phyloP scores from a whole-genome alignment of 2,797 vertebrate genomes.

The Aplochiton taeniatus region DNA sequence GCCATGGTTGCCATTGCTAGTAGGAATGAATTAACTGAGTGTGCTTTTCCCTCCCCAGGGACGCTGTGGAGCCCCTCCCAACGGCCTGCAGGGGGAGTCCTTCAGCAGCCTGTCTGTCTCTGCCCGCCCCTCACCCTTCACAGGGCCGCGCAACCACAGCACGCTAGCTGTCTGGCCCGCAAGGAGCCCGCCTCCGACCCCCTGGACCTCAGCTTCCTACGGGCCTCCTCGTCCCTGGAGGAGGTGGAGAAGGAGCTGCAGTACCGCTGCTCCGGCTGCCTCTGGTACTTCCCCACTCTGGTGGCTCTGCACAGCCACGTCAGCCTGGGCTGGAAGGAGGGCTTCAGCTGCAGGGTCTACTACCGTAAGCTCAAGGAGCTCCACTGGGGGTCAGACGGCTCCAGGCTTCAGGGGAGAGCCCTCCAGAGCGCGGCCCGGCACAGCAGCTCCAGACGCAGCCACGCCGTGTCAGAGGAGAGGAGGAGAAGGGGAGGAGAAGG shows the following conservation, averaged over 20 bases:
- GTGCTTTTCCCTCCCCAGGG: background rate
- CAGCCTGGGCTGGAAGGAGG: constrained; percentile 10
- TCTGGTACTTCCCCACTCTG: constrained; percentile 14
- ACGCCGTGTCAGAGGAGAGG: background rate
- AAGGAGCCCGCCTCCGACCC: background rate
- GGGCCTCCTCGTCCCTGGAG: constrained; percentile 5
- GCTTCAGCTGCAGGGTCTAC: constrained; percentile 16
- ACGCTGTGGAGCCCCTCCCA: constrained; percentile 4
- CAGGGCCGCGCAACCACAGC: background rate
- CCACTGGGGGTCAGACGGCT: background rate
- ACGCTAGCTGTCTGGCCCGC: no score
- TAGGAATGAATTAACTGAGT: no score
- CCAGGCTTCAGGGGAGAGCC: background rate
- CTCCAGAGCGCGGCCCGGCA: background rate
- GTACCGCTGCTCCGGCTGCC: constrained; percentile 18
- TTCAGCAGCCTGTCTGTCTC: background rate
- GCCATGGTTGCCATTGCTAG: no score
- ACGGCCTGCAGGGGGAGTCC: background rate
- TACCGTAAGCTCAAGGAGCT: constrained; percentile 13
- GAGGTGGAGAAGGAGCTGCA: constrained; percentile 5
- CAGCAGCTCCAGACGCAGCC: background rate
- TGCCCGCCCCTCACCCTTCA: background rate
- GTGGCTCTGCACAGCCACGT: constrained; percentile 9
- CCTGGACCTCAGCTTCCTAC: constrained; percentile 11
- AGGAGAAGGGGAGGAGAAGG: background rate